Conservation (phyloP, 2,113 vertebrate genomes). For the Leucoraja erinaceus region DNA sequence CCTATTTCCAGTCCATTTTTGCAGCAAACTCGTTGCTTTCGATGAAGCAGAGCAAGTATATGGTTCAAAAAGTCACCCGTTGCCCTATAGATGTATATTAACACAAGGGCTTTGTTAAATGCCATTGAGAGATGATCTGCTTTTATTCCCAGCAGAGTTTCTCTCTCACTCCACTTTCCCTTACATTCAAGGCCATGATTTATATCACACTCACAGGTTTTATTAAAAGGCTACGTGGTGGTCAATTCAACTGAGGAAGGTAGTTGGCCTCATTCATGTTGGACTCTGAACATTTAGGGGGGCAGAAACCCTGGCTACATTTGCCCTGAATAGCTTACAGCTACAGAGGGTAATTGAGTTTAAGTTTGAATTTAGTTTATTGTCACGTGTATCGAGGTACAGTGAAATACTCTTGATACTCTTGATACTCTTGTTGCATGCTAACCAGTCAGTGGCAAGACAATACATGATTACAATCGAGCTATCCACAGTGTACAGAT, state of each 20-base stretch:
- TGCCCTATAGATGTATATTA: conserved; percentile 9
- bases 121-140: not conserved
- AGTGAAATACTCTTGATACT: too few species aligned
- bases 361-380: too few species aligned
- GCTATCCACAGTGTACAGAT: too few species aligned
- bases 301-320: not conserved
- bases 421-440: too few species aligned
- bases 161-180: not conserved
- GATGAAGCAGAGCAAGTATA: not conserved
- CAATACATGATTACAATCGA: too few species aligned
- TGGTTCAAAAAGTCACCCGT: conserved; percentile 6
- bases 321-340: not conserved
- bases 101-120: not conserved
- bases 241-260: not conserved
- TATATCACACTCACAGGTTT: not conserved
- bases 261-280: not conserved
- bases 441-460: too few species aligned
- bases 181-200: not conserved
- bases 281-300: not conserved
- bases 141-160: not conserved
- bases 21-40: conserved; percentile 13
- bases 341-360: not conserved
- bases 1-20: not conserved
- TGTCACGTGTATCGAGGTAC: too few species aligned
- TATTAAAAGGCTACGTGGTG: not conserved